Base-by-base conservation (phyloP, 2,888 invertebrate genomes). In the Lepetodrilus schrolli region DNA sequence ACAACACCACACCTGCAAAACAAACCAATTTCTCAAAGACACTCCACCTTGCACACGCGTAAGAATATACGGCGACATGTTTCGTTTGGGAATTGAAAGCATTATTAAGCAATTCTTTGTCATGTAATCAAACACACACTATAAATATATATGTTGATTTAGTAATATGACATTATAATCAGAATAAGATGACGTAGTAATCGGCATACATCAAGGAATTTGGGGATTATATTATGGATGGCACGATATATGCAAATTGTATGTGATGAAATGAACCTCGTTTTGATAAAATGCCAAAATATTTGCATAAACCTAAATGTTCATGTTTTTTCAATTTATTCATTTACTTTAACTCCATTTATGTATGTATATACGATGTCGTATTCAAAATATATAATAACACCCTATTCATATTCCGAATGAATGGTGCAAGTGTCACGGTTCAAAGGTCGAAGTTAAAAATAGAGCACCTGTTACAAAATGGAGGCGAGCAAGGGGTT, bases 181-280 rank as follows among this genome's bases (percentile, higher is more conserved):
- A 7, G 17, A 30, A 3, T 13, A 30, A n/a, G 17, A 13, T 30
- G 34, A 13, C 34, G 7, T 17, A 34, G 34, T 30, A n/a, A 23
- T n/a, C 58, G 17, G 1, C 10, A 1, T 7, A 26, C 5, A 58
- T 17, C 34, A 17, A 58, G 58, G 58, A 30, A 58, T 58, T 58
- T 58, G 26, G 23, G 58, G 58, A 58, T 30, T 58, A 58, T 30
- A 30, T 58, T 34, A n/a, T 13, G 34, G 23, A 78, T 66, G 71
- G 65, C 72, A 37, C 66, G 23, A 70, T 77, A 78, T 84, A 84
- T 84, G 84, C 84, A 84, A 84, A 84, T 79, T 80, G 83, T 80
- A 21, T 38, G 80, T 78, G 58, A 26, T 49, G 72, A 74, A 20
- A 47, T 76, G n/a, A 23, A 69, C 69, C 76, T 72, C 72, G 65